A percentile compares a stretch with the other conserved stretches of the same genome.
phyloP scores from a whole-genome alignment of 2,888 invertebrate species.

The Lucinisca nassula region DNA sequence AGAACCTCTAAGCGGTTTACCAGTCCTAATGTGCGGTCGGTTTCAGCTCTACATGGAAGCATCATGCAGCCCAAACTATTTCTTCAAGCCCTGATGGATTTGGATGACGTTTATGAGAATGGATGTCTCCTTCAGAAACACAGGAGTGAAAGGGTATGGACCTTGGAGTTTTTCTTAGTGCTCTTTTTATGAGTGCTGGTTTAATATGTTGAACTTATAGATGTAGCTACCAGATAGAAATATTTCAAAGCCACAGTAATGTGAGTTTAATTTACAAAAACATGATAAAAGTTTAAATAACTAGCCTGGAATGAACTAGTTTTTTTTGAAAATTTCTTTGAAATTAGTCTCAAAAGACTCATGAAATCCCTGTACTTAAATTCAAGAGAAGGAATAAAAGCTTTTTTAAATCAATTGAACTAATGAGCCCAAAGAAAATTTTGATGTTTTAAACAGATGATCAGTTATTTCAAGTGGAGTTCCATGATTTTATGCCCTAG shows the following conservation, averaged over 20 bases:
- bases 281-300: background rate
- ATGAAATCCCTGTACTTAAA: conserved; percentile 37
- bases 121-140: no score
- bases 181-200: background rate
- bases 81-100: no score
- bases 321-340: conserved; percentile 3
- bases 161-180: no score
- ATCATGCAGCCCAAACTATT: no score
- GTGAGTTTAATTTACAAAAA: background rate
- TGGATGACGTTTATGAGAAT: no score
- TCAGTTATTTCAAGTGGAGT: conserved; percentile 38
- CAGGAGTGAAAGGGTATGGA: no score
- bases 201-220: background rate
- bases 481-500: background rate
- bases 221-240: background rate
- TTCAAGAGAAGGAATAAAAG: conserved; percentile 53
- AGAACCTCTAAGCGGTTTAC: no score
- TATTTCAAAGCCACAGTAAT: background rate
- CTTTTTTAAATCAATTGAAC: conserved; percentile 54
- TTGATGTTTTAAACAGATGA: conserved; percentile 73
- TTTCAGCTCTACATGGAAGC: no score
- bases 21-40: no score
- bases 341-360: conserved; percentile 44
- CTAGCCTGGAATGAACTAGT: background rate
- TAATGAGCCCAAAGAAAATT: conserved; percentile 55